Percentiles rank a stretch among this genome's conserved stretches.
Evolutionary conservation across 2,797 vertebrate genomes (phyloP).

Genomic region (Epinephelus malabaricus): DNA sequence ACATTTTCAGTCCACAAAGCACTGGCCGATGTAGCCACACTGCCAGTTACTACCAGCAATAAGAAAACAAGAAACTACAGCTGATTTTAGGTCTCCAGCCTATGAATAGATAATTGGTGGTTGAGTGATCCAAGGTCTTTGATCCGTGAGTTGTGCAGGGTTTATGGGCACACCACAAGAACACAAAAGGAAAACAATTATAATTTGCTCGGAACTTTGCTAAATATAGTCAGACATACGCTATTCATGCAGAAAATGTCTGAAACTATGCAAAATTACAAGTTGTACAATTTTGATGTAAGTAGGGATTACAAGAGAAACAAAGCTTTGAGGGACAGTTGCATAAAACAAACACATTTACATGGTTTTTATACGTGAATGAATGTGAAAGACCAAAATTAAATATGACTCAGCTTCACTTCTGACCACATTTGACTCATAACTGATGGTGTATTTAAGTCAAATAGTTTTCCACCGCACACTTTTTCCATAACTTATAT

Average conservation of each 20-base stretch:
- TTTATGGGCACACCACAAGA: slow-evolving; percentile 54
- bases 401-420: slow-evolving; percentile 1
- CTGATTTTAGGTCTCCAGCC: slow-evolving; percentile 51
- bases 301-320: slow-evolving; percentile 3
- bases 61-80: slow-evolving; percentile 46
- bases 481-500: neutral
- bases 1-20: slow-evolving; percentile 25
- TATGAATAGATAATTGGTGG: slow-evolving; percentile 69
- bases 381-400: slow-evolving; percentile 4
- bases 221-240: slow-evolving; percentile 40
- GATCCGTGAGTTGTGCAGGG: slow-evolving; percentile 46
- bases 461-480: neutral
- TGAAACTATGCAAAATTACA: slow-evolving; percentile 45
- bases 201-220: slow-evolving; percentile 30
- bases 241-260: slow-evolving; percentile 29
- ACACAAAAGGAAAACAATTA: slow-evolving; percentile 58
- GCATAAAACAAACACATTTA: slow-evolving; percentile 4
- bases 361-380: slow-evolving; percentile 20
- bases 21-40: neutral
- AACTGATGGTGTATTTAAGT: neutral
- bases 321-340: slow-evolving; percentile 5
- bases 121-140: slow-evolving; percentile 59
- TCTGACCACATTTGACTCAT: neutral
- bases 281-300: neutral
- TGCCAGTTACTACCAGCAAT: slow-evolving; percentile 24